Percentiles rank a stretch among this genome's conserved stretches.
These are phyloP conservation scores for Erpetoichthys calabaricus DNA, from an alignment of 2,797 vertebrate genomes.

Conservation along the genomic window DNA sequence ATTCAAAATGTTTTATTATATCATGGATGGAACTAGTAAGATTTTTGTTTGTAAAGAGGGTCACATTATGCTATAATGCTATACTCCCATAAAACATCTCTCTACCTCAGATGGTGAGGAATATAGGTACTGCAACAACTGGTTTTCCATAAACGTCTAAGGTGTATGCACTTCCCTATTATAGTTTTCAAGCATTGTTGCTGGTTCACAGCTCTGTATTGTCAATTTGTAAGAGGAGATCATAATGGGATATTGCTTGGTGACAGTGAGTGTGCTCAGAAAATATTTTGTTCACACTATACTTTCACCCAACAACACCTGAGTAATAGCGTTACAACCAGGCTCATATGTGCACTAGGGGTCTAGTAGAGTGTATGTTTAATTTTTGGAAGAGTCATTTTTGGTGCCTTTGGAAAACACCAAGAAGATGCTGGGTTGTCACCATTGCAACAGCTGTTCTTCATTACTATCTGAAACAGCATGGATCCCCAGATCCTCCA, in stretches of 20 bases:
- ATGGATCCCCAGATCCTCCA: no score
- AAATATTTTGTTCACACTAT: conserved; percentile 7
- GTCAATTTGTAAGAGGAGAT: conserved; percentile 8
- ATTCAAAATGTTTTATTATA: no score
- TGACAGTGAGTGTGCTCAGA: conserved; percentile 8
- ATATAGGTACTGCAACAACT: conserved; percentile 9
- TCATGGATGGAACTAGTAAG: no score
- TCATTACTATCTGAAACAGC: no score
- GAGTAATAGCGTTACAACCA: conserved; percentile 2
- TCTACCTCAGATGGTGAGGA: conserved; percentile 12
- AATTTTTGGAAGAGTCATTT: conserved; percentile 10
- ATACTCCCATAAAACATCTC: conserved; percentile 4
- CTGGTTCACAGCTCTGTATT: conserved; percentile 6
- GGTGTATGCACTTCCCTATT: conserved; percentile 4
- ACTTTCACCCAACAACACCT: conserved; percentile 5
- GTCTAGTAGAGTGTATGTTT: conserved; percentile 9
- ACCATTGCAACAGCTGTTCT: conserved; percentile 9
- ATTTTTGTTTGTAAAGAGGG: no score
- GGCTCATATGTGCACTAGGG: neutral
- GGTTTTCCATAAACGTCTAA: conserved; percentile 12
- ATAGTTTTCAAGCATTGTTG: conserved; percentile 10
- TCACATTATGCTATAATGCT: no score
- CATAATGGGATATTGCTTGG: conserved; percentile 11
- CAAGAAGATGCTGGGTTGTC: conserved; percentile 14
- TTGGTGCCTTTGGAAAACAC: conserved; percentile 12